Conservation (phyloP, 2,113 vertebrate species). For the Erinaceus europaeus region DNA sequence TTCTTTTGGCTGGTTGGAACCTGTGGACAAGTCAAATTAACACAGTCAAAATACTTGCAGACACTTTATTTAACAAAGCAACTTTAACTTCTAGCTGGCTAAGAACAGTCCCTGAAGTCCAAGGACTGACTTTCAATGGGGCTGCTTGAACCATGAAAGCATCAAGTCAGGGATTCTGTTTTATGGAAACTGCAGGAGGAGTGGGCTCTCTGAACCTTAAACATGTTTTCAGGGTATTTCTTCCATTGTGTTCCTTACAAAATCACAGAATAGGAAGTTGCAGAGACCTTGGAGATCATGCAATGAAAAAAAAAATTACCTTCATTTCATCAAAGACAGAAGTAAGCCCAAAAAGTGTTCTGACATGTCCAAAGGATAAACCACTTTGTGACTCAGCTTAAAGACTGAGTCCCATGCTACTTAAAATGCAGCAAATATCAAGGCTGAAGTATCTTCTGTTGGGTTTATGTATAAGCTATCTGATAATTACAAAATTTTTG, state of each 20-base stretch:
- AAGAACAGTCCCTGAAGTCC: background rate
- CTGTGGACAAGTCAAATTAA: constrained; percentile 77
- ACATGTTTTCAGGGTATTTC: background rate
- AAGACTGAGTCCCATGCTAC: background rate
- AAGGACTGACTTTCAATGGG: background rate
- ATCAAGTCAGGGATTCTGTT: background rate
- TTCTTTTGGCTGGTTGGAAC: constrained; percentile 99
- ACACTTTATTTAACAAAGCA: background rate
- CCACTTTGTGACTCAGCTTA: background rate
- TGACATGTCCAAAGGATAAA: background rate
- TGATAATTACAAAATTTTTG: background rate
- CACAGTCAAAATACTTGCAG: background rate
- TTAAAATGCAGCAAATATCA: background rate
- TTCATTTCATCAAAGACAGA: background rate
- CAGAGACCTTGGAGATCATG: background rate
- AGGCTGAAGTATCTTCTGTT: background rate
- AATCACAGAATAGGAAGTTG: background rate
- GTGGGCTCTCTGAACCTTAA: too few relatives aligned
- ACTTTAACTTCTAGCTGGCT: background rate
- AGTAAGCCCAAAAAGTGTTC: background rate
- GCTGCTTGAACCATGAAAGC: background rate
- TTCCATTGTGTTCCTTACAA: too few relatives aligned
- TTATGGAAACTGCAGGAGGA: background rate
- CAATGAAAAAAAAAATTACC: background rate
- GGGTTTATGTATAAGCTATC: background rate